Evolutionary conservation across 2,797 vertebrate species (phyloP), one percentile per base, ranked within the genome.

Genomic region (Hyperoplus lanceolatus): DNA sequence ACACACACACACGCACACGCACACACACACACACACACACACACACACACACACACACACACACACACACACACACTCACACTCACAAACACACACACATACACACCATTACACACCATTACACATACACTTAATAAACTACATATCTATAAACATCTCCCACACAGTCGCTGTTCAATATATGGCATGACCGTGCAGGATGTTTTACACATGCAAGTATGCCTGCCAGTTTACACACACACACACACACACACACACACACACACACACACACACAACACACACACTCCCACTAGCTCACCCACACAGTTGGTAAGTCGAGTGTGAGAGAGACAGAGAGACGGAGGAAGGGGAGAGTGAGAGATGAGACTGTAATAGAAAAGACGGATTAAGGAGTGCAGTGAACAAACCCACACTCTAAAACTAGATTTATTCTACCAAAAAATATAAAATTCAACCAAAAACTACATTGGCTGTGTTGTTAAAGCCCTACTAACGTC

Each of bases 261-360:
- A 29, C 29, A 29, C 29, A 29, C 29, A 29, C 29, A 51, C 59
- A 66, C 75, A 70, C 18, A 62, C 42, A 61, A 81, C 84, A 77
- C 73, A 74, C 65, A 73, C 70, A 78, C 82, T 88, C 83, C 89
- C 86, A 86, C 75, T 64, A 73, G 59, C 79, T 81, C 86, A 53
- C 88, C 89, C 83, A 92, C 92, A 62, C 81, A 82, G 36, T 29
- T 70, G 70, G 71, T 48, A 70, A 4, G 50, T 43, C 16, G 74
- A 85, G 51, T 36, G 38, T 36, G 74, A 86, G 64, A 65, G 60
- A 73, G 51, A 77, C 16, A 42, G 67, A 78, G 71, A 71, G 54
- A 41, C 3, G 62, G 29, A 74, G 43, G 48, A 46, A 55, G 67
- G 62, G 36, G 73, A 5, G 51, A 41, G 42, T 46, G 16, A 7